Evolutionary conservation across 2,797 vertebrate genomes (phyloP), one percentile per base, ranked within the genome.

Genomic region (Periophthalmus magnuspinnatus): DNA sequence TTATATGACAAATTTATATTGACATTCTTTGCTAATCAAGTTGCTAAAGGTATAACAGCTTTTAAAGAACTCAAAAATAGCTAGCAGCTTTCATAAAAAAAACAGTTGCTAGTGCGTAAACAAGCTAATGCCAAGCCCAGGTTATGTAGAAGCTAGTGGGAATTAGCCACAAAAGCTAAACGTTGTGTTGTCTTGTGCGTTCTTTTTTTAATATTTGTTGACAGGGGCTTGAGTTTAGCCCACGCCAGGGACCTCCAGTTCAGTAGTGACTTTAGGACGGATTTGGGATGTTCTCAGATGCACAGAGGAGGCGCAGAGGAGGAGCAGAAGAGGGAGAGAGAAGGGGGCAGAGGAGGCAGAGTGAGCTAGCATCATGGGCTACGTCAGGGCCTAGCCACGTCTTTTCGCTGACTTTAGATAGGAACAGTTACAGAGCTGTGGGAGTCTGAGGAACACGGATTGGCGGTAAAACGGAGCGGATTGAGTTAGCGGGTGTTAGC

Each of bases 171-270:
- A 80, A 76, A 87, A 86, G 83, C 77, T 86, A 79, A 82, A 81
- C 76, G 78, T 89, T 88, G 83, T 84, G 79, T 88, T 78, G 81
- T 82, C 71, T 76, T 81, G 83, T 87, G 83, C 80, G 80, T 87
- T 78, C 83, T 74, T 74, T 78, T 68, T 86, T 79, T n/a, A 75
- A 76, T 79, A 63, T 77, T 90, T 80, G 79, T 92, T 77, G 93
- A 94, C 93, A 93, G 92, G 91, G 94, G 94, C 92, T 59, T 89
- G 79, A 79, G 74, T 65, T 50, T 80, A 85, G 93, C 91, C 91
- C 92, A 92, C 55, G 92, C 93, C 94, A 88, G 89, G 91, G 87
- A 91, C 89, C 85, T 89, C 83, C 77, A 72, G 74, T 84, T 82
- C 79, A 75, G 78, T 80, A 77, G 81, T 80, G 82, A 24, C 87